Base-by-base conservation (phyloP, 2,113 vertebrate genomes). In the Morone saxatilis region DNA sequence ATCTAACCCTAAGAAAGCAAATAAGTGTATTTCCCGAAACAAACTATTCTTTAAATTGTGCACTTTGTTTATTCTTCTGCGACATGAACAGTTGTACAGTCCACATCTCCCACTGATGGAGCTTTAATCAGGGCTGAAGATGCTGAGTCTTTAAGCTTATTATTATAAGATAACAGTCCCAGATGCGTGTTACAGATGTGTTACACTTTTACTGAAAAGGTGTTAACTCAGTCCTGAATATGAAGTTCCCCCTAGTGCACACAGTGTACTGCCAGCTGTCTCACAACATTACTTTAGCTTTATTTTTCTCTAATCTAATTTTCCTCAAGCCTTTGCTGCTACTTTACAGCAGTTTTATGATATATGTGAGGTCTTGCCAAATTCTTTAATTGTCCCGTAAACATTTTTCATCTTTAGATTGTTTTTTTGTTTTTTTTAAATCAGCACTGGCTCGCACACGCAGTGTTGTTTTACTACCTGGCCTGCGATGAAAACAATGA, bases 291-390 rank as follows among this genome's bases (percentile, higher is more conserved):
- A 54, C 53, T 81, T 87, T 19, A 59, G 72, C 73, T 72, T 51
- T 17, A 80, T 83, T 86, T 74, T 83, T 63, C 81, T 80, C 56
- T 76, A 80, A 89, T 83, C 10, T 51, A 5, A 38, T 87, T 68
- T 31, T 84, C 76, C 68, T 80, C 38, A 70, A 65, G 63, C 68
- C 38, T 80, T 78, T 71, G 71, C 85, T 79, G 68, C 48, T 86
- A 60, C 81, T 88, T 83, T 65, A 62, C 61, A 88, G 62, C 57
- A 38, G 65, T 90, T 88, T 87, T 86, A 90, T 61, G 60, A 86
- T 84, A 86, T 80, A 83, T 88, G 65, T 96, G 96, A 97, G 81
- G 78, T 79, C 9, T 78, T 90, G 84, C 92, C 90, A 91, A 78
- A 88, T 88, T 88, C 67, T 85, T 82, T 91, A 91, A 93, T 89